phyloP scores from a whole-genome alignment of 2,113 vertebrate genomes.

The Lagenorhynchus albirostris region DNA sequence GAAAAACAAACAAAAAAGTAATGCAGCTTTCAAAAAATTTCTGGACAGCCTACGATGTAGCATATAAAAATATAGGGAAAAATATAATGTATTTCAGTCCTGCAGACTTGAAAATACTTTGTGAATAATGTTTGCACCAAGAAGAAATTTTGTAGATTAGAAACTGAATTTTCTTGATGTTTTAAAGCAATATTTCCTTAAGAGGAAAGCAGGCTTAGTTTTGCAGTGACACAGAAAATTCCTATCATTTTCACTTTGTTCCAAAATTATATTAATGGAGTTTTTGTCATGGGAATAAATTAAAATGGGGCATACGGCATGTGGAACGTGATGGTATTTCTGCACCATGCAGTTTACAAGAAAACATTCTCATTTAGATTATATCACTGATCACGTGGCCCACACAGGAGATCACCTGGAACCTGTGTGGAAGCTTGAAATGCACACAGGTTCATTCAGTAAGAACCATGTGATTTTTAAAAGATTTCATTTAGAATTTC shows the following conservation, averaged over 20 bases:
- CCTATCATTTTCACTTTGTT: conserved; percentile 59
- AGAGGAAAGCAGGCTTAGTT: conserved; percentile 47
- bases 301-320: conserved; percentile 68
- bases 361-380: conserved; percentile 64
- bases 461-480: conserved; percentile 58
- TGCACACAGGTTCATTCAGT: conserved; percentile 46
- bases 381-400: background rate
- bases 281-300: conserved; percentile 64
- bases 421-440: conserved; percentile 48
- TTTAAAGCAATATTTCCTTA: conserved; percentile 46
- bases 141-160: background rate
- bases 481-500: conserved; percentile 52
- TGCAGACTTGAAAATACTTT: background rate
- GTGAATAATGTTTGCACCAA: background rate
- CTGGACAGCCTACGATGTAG: background rate
- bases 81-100: background rate
- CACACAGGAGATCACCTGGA: conserved; percentile 32
- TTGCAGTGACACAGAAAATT: conserved; percentile 72
- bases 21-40: background rate
- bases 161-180: background rate
- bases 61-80: background rate
- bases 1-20: background rate
- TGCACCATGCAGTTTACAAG: conserved; percentile 44
- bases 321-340: conserved; percentile 33
- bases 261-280: conserved; percentile 71